Conservation (phyloP, 1,140 invertebrate species). For the Steinernema feltiae region DNA sequence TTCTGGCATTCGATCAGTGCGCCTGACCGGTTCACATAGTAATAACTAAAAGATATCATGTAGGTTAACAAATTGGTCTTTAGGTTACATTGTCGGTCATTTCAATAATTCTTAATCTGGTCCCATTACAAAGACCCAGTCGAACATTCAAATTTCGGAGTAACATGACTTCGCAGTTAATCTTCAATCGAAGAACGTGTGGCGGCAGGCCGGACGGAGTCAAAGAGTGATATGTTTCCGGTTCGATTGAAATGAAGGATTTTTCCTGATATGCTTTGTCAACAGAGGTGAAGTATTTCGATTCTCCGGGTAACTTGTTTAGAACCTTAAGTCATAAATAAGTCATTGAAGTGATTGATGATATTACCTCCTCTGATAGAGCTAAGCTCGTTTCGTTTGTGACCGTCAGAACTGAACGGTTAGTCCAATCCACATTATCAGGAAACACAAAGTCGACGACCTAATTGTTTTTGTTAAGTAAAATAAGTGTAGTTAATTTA, state of each 20-base stretch:
- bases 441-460: not conserved
- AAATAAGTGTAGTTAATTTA: no score
- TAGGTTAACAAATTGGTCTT: not conserved
- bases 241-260: conserved; percentile 2
- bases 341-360: not conserved
- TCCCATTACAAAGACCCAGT: conserved; percentile 34
- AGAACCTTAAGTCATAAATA: not conserved
- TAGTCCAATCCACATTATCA: not conserved
- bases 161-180: conserved; percentile 27
- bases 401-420: not conserved
- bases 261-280: not conserved
- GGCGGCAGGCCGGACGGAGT: conserved; percentile 21
- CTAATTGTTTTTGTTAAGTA: not conserved
- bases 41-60: not conserved
- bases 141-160: conserved; percentile 25
- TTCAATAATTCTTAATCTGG: not conserved
- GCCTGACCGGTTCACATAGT: not conserved
- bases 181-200: conserved; percentile 21
- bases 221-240: not conserved
- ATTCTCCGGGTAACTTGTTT: not conserved
- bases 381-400: not conserved
- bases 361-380: conserved; percentile 8
- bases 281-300: not conserved
- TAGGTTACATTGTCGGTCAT: not conserved
- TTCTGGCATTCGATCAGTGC: not conserved